These are phyloP conservation scores for Anarhynchus alexandrinus DNA, from an alignment of 2,113 vertebrate species.

Conservation along the genomic window DNA sequence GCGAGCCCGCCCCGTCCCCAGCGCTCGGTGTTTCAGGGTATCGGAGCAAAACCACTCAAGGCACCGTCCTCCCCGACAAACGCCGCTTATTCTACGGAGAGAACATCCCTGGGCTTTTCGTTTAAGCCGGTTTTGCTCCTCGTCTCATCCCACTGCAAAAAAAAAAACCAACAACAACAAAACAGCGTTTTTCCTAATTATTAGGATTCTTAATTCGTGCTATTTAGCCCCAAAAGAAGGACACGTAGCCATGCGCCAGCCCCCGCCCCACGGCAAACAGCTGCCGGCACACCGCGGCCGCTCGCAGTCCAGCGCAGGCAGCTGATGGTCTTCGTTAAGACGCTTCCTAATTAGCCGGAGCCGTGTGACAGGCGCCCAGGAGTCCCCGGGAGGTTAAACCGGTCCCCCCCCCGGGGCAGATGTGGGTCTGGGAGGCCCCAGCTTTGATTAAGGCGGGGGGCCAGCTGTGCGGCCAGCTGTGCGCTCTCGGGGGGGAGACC, in stretches of 20 bases:
- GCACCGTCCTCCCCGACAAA: not conserved
- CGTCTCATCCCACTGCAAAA: not conserved
- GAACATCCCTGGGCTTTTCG: too few species aligned
- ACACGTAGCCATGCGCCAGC: rapidly evolving
- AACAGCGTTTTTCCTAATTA: not conserved
- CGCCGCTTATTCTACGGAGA: rapidly evolving
- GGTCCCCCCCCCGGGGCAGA: not conserved
- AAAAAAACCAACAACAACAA: not conserved
- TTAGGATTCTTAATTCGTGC: not conserved
- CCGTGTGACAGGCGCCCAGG: rapidly evolving
- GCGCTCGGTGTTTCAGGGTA: not conserved
- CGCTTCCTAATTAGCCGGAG: not conserved
- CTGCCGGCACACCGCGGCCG: rapidly evolving
- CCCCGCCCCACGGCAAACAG: rapidly evolving
- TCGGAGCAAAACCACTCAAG: not conserved
- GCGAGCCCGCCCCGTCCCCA: not conserved
- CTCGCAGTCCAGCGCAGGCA: rapidly evolving
- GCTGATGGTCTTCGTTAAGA: not conserved
- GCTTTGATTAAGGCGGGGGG: not conserved
- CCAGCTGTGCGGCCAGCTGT: not conserved
- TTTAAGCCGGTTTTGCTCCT: not conserved
- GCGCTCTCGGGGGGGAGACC: not conserved
- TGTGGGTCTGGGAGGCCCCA: not conserved
- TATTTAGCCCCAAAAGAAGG: not conserved
- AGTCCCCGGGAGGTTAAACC: not conserved